phyloP scores from a whole-genome alignment of 2,888 invertebrate species.

The Notodonta dromedarius region DNA sequence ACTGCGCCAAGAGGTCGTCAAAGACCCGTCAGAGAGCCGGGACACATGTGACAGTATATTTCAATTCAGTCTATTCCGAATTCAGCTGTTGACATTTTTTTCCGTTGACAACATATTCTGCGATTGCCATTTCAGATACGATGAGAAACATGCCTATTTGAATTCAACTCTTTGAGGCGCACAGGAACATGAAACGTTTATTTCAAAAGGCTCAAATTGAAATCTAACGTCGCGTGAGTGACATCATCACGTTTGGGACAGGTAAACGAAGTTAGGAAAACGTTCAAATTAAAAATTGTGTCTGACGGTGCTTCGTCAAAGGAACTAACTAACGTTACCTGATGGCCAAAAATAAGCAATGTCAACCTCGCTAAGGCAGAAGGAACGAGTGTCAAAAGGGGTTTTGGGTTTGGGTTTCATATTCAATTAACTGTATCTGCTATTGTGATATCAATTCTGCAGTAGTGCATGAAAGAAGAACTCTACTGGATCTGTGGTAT shows the following conservation, averaged over 20 bases:
- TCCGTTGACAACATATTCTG: too few relatives aligned
- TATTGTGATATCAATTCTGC: too few relatives aligned
- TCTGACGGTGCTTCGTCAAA: slow-evolving; percentile 5
- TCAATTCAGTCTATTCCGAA: too few relatives aligned
- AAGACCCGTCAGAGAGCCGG: too few relatives aligned
- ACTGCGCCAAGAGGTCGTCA: too few relatives aligned
- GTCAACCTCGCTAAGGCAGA: not conserved
- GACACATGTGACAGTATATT: too few relatives aligned
- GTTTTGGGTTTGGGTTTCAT: not conserved
- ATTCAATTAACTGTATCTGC: not conserved
- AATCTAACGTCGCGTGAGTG: not conserved
- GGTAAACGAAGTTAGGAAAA: slow-evolving; percentile 16
- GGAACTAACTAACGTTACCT: slow-evolving; percentile 4
- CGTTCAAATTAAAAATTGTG: slow-evolving; percentile 16
- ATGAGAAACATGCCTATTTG: too few relatives aligned
- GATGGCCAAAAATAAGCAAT: not conserved
- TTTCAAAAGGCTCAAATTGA: slow-evolving; percentile 4
- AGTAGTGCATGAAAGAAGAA: too few relatives aligned
- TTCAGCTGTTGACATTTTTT: too few relatives aligned
- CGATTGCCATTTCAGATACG: too few relatives aligned
- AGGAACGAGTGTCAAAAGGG: not conserved
- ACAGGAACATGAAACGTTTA: slow-evolving; percentile 3
- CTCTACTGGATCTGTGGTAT: too few relatives aligned
- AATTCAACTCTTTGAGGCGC: not conserved
- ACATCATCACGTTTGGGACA: not conserved